Evolutionary conservation across 2,113 vertebrate genomes (phyloP).

Genomic region (Calidris pygmaea): DNA sequence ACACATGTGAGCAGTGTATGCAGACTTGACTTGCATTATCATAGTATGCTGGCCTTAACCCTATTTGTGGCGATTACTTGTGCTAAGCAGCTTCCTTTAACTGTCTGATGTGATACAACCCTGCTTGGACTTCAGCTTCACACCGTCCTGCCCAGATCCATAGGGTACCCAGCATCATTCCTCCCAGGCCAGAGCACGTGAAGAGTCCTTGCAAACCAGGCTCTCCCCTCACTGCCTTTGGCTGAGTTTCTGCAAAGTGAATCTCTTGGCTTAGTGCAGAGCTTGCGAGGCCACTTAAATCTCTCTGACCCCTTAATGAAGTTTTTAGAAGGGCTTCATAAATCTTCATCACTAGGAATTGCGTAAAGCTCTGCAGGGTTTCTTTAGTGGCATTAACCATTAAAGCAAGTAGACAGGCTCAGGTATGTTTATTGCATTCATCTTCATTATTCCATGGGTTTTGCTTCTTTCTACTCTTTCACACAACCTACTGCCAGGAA

Average conservation of each 20-base stretch:
- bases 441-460: slow-evolving; percentile 19
- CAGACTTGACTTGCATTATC: not conserved
- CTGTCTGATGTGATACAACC: not conserved
- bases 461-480: not conserved
- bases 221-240: not conserved
- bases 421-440: slow-evolving; percentile 34
- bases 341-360: slow-evolving; percentile 34
- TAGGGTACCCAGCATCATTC: not conserved
- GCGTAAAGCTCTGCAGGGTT: slow-evolving; percentile 21
- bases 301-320: slow-evolving; percentile 45
- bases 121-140: not conserved
- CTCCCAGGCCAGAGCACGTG: not conserved
- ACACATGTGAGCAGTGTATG: not conserved
- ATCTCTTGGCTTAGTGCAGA: not conserved
- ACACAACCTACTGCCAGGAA: not conserved
- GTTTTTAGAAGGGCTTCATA: slow-evolving; percentile 56
- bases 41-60: not conserved
- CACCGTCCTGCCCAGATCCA: not conserved
- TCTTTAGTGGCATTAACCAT: slow-evolving; percentile 2
- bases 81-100: not conserved
- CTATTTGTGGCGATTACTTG: not conserved
- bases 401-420: slow-evolving; percentile 11
- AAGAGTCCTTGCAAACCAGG: not conserved
- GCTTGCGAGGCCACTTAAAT: slow-evolving; percentile 22
- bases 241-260: slow-evolving; percentile 15